Evolutionary conservation across 2,113 vertebrate genomes (phyloP), one percentile per base, ranked within the genome.

Genomic region (Excalfactoria chinensis): DNA sequence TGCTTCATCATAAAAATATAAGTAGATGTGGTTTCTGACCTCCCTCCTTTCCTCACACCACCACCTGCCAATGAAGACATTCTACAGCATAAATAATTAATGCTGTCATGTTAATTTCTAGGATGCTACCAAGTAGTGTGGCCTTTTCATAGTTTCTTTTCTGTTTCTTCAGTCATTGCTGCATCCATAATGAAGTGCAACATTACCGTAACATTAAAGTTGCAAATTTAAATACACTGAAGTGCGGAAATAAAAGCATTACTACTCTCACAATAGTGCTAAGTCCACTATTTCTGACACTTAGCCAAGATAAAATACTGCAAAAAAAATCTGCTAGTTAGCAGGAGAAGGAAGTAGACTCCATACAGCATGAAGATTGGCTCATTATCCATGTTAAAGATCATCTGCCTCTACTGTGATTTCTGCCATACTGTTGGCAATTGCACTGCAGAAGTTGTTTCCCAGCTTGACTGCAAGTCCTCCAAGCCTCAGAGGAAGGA

Each of bases 51-150:
- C 51, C 68, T 76, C 72, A 83, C 68, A 70, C 84, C 60, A 90
- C 84, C 71, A 82, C 89, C 86, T 93, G 87, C 84, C 91, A 89
- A 80, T 83, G 77, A 96, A 94, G 87, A 92, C 22, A 4, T 87
- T 91, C 78, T 89, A 76, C 68, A 85, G 43, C 10, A 3, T 92
- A 92, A 94, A 96, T 94, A 92, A 95, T 93, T 85, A 95, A 96
- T 80, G 51, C 9, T 90, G 64, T 83, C 84, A 68, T 91, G 74
- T 91, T 92, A 91, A 95, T 96, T 94, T 91, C 84, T 89, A 89
- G 64, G 68, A 84, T 89, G 71, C 68, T 89, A 92, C 48, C 23
- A 74, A 93, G 78, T 91, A 93, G 60, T 0, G 0, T 70, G 64
- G 60, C 68, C 43, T 92, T 87, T 91, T 89, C 71, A 71, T n/a